These are phyloP conservation scores for Hemibagrus guttatus DNA, from an alignment of 2,797 vertebrate genomes.

Conservation along the genomic window DNA sequence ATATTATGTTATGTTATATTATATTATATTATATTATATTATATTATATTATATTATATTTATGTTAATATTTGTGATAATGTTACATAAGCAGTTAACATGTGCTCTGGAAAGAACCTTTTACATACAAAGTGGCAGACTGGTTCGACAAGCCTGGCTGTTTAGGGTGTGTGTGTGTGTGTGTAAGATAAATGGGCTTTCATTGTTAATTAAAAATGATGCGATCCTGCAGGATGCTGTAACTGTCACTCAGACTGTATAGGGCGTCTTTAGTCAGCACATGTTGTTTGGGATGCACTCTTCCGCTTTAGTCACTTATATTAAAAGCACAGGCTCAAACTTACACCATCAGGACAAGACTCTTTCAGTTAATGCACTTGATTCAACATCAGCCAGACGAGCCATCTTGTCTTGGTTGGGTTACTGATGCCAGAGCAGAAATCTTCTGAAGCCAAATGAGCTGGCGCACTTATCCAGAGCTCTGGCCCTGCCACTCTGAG, in stretches of 20 bases:
- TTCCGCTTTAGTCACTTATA: background rate
- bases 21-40: background rate
- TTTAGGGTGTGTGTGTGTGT: background rate
- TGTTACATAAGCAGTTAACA: conserved; percentile 6
- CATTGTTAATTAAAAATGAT: background rate
- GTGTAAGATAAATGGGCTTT: conserved; percentile 4
- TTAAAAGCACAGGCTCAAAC: background rate
- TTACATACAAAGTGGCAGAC: conserved; percentile 24
- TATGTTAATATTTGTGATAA: background rate
- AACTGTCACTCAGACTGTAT: conserved; percentile 2
- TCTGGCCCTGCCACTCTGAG: background rate
- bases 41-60: background rate
- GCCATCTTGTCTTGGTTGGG: conserved; percentile 12
- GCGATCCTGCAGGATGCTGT: background rate
- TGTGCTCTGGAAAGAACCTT: background rate
- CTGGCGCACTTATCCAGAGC: conserved; percentile 34
- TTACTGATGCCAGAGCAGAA: conserved; percentile 2
- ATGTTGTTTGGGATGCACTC: background rate
- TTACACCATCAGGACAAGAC: background rate
- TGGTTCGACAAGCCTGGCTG: background rate
- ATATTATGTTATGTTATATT: background rate
- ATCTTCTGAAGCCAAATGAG: conserved; percentile 37
- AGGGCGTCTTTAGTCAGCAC: background rate
- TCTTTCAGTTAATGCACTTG: background rate
- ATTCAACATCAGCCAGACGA: conserved; percentile 9